These are phyloP conservation scores for Drosophila greeni DNA, from an alignment of 2,888 invertebrate genomes.

Conservation along the genomic window DNA sequence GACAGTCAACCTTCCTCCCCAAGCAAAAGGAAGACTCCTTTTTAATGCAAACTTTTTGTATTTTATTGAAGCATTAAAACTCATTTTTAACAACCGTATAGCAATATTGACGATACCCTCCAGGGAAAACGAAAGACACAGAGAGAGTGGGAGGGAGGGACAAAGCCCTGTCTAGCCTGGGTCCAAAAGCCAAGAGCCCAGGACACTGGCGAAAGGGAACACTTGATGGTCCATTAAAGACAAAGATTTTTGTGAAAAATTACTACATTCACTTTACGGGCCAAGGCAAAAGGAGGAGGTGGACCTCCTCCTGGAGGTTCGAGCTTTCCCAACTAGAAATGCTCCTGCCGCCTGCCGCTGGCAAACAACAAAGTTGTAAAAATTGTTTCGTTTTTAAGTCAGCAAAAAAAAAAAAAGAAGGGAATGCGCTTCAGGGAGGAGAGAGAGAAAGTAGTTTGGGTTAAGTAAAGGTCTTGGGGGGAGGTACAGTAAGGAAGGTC, in stretches of 20 bases:
- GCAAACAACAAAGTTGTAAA: constrained; percentile 77
- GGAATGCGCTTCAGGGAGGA: constrained; percentile 13
- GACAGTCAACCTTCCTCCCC: background rate
- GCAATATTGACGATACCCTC: constrained; percentile 60
- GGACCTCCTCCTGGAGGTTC: background rate
- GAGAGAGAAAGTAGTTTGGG: background rate
- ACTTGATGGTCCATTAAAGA: constrained; percentile 76
- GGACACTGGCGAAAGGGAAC: constrained; percentile 17
- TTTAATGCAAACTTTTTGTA: constrained; percentile 74
- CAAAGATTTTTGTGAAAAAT: constrained; percentile 74
- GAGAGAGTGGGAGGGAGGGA: background rate
- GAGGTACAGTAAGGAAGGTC: background rate
- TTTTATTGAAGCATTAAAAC: constrained; percentile 77
- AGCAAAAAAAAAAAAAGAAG: background rate
- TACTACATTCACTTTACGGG: constrained; percentile 65
- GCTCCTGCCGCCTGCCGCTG: constrained; percentile 60
- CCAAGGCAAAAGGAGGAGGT: background rate
- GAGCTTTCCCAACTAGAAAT: constrained; percentile 59
- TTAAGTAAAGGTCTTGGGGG: background rate
- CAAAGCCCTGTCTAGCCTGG: constrained; percentile 32
- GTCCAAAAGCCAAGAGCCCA: constrained; percentile 41
- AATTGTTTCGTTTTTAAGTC: constrained; percentile 74
- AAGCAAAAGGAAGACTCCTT: constrained; percentile 3
- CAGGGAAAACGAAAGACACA: background rate
- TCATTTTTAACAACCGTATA: constrained; percentile 74